Conservation (phyloP, 2,888 invertebrate genomes). For the Ctenicera cuprea region DNA sequence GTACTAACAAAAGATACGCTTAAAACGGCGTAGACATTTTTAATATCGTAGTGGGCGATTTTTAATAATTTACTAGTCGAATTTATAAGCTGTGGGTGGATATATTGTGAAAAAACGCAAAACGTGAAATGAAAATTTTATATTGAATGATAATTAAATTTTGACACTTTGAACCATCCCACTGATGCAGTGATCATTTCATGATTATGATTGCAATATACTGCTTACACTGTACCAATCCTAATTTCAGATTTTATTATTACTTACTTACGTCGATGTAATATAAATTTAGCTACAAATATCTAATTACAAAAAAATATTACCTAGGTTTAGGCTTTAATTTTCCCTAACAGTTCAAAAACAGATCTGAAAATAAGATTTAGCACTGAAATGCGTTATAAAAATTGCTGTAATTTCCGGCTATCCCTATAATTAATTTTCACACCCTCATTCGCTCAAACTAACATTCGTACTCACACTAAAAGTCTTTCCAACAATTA, state of each 20-base stretch:
- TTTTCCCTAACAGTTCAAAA: no score
- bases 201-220: background rate
- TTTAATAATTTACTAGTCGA: no score
- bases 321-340: background rate
- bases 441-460: constrained; percentile 14
- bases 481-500: constrained; percentile 39
- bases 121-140: no score
- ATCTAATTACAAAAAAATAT: background rate
- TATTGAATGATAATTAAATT: no score
- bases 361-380: constrained; percentile 12
- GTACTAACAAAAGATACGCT: constrained; percentile 9
- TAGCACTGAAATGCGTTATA: background rate
- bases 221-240: background rate
- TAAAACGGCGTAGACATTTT: background rate
- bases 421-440: background rate
- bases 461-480: constrained; percentile 25
- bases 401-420: background rate
- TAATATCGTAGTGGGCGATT: background rate
- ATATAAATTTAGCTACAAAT: no score
- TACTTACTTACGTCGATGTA: no score
- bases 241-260: background rate
- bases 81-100: no score
- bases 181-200: background rate
- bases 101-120: background rate
- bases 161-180: background rate